phyloP scores from a whole-genome alignment of 2,113 vertebrate species.

The Phalacrocorax brasilianus region DNA sequence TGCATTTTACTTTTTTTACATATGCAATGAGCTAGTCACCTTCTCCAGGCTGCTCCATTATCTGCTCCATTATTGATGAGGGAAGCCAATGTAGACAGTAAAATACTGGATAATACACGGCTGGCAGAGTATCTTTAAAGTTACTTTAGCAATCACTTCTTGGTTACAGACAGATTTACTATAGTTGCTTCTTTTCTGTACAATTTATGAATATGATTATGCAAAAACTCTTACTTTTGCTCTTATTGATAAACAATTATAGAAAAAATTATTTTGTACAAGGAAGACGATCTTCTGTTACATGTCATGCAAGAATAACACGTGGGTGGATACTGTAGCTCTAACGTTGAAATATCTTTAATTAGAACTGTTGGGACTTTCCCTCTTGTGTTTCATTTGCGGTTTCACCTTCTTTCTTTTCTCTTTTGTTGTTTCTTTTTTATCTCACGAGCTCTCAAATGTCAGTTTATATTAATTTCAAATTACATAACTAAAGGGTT shows the following conservation, averaged over 20 bases:
- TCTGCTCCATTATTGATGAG: not conserved
- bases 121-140: not conserved
- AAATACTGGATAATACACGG: not conserved
- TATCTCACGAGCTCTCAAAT: too few species aligned
- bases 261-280: not conserved
- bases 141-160: not conserved
- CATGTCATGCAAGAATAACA: slow-evolving; percentile 34
- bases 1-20: slow-evolving; percentile 28
- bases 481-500: too few species aligned
- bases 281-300: slow-evolving; percentile 42
- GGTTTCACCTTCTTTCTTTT: not conserved
- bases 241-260: slow-evolving; percentile 23
- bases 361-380: slow-evolving; percentile 47
- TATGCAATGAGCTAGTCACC: slow-evolving; percentile 27
- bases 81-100: not conserved
- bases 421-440: too few species aligned
- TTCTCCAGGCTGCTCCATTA: slow-evolving; percentile 1
- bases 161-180: not conserved
- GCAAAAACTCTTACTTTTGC: not conserved
- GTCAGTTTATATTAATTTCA: too few species aligned
- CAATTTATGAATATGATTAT: not conserved
- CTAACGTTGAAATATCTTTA: not conserved
- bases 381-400: slow-evolving; percentile 3
- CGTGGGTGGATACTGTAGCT: slow-evolving; percentile 35
- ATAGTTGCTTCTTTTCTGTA: not conserved